These are phyloP conservation scores for Momotus momota DNA, from an alignment of 2,797 vertebrate genomes.

Conservation along the genomic window DNA sequence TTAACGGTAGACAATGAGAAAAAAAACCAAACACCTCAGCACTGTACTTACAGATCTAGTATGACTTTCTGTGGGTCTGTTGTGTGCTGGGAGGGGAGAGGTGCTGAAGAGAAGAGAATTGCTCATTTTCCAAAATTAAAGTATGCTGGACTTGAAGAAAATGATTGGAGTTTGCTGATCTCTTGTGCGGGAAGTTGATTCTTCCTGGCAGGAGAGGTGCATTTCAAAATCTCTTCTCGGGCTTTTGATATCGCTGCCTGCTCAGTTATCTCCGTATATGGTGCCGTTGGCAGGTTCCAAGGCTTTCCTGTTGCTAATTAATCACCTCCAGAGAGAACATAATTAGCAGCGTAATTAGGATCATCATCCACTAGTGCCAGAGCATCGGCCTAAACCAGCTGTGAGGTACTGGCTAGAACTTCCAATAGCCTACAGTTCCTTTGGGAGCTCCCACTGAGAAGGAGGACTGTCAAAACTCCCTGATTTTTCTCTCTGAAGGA, in stretches of 20 bases:
- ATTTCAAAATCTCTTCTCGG: conserved; percentile 46
- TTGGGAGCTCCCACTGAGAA: conserved; percentile 19
- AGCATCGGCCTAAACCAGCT: conserved; percentile 72
- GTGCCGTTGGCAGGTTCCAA: conserved; percentile 58
- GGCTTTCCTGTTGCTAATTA: conserved; percentile 78
- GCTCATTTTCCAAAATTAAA: not conserved
- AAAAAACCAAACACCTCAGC: not conserved
- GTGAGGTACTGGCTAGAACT: conserved; percentile 53
- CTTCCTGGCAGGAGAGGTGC: not conserved
- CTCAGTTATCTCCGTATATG: conserved; percentile 54
- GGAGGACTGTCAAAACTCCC: conserved; percentile 34
- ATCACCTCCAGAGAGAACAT: conserved; percentile 82
- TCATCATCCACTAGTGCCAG: conserved; percentile 79
- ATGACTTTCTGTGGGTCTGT: not conserved
- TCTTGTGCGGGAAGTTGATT: not conserved
- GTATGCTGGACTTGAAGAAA: not conserved
- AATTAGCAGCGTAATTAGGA: conserved; percentile 88
- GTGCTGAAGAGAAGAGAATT: not conserved
- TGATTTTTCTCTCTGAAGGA: conserved; percentile 58
- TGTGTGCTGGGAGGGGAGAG: not conserved
- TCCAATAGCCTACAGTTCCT: conserved; percentile 37
- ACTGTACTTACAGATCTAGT: not conserved
- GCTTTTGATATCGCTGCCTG: conserved; percentile 54
- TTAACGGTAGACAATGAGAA: not conserved
- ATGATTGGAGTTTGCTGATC: not conserved